Evolutionary conservation across 1,140 invertebrate genomes (phyloP).

Genomic region (Brachionus manjavacas): DNA sequence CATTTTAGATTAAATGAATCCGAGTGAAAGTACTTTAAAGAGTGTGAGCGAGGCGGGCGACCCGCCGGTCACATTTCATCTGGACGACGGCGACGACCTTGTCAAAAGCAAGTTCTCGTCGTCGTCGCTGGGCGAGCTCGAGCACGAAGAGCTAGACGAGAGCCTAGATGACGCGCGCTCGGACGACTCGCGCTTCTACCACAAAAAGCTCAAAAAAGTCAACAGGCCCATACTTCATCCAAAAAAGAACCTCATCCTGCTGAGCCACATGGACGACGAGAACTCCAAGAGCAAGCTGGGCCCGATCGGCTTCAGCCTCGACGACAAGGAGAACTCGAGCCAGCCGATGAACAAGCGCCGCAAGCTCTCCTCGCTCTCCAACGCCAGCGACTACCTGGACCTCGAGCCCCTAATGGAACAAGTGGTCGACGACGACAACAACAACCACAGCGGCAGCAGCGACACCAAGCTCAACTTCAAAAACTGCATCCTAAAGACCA

Average conservation of each 20-base stretch:
- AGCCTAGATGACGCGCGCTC: not conserved
- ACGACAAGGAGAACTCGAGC: not conserved
- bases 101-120: not conserved
- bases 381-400: not conserved
- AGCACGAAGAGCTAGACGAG: not conserved
- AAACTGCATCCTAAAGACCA: not conserved
- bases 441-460: no score
- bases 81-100: not conserved
- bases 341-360: not conserved
- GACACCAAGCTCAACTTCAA: not conserved
- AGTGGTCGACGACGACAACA: not conserved
- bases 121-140: not conserved
- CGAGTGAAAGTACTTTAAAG: not conserved
- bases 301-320: not conserved
- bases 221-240: not conserved
- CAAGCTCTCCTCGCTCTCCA: not conserved
- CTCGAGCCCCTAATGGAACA: not conserved
- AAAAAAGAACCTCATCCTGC: slow-evolving; percentile 2
- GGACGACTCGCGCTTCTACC: not conserved
- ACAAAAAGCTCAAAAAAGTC: not conserved
- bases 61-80: not conserved
- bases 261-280: not conserved
- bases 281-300: not conserved
- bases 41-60: not conserved
- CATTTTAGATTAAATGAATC: not conserved